phyloP scores from a whole-genome alignment of 2,888 invertebrate species.

The Drosophila affinis region DNA sequence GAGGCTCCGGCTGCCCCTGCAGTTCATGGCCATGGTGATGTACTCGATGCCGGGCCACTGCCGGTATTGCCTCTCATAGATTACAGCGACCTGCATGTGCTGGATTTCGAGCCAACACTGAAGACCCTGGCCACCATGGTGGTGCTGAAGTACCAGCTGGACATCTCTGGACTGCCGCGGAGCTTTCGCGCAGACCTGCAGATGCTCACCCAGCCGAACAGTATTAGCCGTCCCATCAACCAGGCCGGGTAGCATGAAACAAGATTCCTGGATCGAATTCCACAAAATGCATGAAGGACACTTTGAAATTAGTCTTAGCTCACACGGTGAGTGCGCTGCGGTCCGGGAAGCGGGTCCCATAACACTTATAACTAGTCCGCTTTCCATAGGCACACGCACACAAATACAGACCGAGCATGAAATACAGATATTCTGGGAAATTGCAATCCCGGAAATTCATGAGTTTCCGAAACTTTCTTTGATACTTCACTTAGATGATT shows the following conservation, averaged over 20 bases:
- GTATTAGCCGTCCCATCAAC: constrained; percentile 86
- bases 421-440: no score
- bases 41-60: not conserved
- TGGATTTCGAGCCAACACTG: constrained; percentile 91
- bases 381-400: not conserved
- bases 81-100: constrained; percentile 92
- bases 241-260: constrained; percentile 79
- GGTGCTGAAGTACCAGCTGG: constrained; percentile 87
- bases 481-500: constrained; percentile 17
- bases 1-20: not conserved
- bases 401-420: not conserved
- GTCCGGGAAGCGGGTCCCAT: constrained; percentile 9
- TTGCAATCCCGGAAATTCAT: constrained; percentile 2
- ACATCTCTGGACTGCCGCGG: constrained; percentile 87
- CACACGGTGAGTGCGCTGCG: not conserved
- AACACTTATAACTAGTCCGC: not conserved
- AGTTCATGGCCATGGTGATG: not conserved
- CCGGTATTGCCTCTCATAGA: constrained; percentile 86
- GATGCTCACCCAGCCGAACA: constrained; percentile 89
- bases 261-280: constrained; percentile 17
- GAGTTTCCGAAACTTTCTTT: constrained; percentile 33
- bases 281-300: constrained; percentile 7
- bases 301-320: not conserved
- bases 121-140: constrained; percentile 89
- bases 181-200: constrained; percentile 83